Conservation (phyloP, 2,888 invertebrate genomes). For the Euplexia lucipara region DNA sequence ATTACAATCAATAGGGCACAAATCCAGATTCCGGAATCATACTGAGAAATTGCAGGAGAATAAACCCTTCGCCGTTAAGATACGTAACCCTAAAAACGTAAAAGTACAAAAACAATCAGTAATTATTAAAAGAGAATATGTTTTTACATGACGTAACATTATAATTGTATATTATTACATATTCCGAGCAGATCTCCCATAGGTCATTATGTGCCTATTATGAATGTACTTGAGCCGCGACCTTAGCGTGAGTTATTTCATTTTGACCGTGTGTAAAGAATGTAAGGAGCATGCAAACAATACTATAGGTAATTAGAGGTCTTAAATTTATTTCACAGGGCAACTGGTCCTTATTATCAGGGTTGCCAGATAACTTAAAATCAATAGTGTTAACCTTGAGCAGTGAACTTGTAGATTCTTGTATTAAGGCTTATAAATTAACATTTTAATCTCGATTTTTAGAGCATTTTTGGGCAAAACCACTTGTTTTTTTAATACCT, state of each 20-base stretch:
- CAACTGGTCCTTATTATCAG: constrained; percentile 19
- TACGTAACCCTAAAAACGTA: too few relatives aligned
- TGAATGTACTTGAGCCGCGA: constrained; percentile 30
- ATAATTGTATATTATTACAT: constrained; percentile 53
- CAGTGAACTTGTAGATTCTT: too few relatives aligned
- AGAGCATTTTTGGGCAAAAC: too few relatives aligned
- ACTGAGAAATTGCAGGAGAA: too few relatives aligned
- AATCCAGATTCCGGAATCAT: too few relatives aligned
- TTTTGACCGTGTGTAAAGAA: constrained; percentile 47
- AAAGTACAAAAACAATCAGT: constrained; percentile 49
- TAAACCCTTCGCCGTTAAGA: too few relatives aligned
- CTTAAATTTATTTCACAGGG: constrained; percentile 46
- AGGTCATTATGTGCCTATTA: constrained; percentile 51
- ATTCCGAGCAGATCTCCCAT: constrained; percentile 59
- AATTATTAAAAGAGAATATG: constrained; percentile 49
- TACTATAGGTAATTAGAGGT: constrained; percentile 53
- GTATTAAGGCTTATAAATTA: too few relatives aligned
- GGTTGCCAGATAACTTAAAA: constrained; percentile 17
- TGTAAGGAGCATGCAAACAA: constrained; percentile 52
- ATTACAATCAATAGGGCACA: too few relatives aligned
- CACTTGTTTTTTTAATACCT: too few relatives aligned
- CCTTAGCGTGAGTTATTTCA: constrained; percentile 45
- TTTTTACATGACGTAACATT: constrained; percentile 46
- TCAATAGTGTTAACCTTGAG: background rate
- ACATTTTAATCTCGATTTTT: too few relatives aligned